Base-by-base conservation (phyloP, 2,888 invertebrate species). In the Drosophila ezoana region DNA sequence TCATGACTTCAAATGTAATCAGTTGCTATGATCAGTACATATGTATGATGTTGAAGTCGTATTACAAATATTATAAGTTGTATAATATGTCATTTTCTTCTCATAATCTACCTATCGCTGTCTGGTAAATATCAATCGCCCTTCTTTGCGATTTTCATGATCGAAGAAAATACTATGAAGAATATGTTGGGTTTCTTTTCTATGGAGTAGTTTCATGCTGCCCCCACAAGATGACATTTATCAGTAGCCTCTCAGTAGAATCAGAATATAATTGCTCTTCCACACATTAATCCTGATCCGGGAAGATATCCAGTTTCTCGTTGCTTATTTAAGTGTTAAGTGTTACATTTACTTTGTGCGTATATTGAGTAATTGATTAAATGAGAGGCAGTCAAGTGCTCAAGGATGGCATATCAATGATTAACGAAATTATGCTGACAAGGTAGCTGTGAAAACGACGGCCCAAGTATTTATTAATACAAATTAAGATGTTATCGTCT, bases 401-500 rank as follows among this genome's bases (percentile, higher is more conserved):
- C 20, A 28, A 35, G 32, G 16, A 10, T 38, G 48, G 43, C 45
- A 53, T 70, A 66, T 79, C 76, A 67, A 61, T 67, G 70, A 79
- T 79, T 76, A 78, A 78, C 53, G 20, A 35, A 71, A 75, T 75
- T 66, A 67, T 75, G 75, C 67, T 61, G 73, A 79, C 68, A 69
- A 69, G 75, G 58, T 74, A 61, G 71, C 81, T 81, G 81, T 68
- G 74, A 67, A 72, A 72, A 57, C 40, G 47, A 76, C 77, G 66
- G 28, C 37, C 58, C 68, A 71, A 79, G 79, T 69, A 86, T 87
- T 85, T 85, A 87, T 89, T 89, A 89, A 87, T 79, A 78, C 85
- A 88, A 90, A 90, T 90, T 89, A 89, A 90, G 88, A 88, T 90
- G 87, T 89, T 89, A 90, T 89, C 83, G 77, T 81, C 74, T 73